Evolutionary conservation across 1,140 invertebrate species (phyloP), one percentile per base, ranked within the genome.

Genomic region (Calliopsis andreniformis): DNA sequence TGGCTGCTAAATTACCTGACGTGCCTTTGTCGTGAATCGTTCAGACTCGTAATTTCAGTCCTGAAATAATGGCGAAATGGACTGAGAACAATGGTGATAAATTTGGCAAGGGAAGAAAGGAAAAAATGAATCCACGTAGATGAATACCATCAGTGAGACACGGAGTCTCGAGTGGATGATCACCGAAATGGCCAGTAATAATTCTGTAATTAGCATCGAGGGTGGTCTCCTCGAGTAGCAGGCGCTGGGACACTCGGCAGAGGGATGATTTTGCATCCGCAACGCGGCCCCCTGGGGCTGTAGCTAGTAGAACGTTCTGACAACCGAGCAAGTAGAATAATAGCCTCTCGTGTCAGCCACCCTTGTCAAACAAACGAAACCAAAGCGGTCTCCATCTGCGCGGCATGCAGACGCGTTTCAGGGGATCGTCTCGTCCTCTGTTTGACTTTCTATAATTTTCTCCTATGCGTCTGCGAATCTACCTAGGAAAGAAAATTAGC

Each of bases 151-250:
- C n/a, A n/a, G n/a, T n/a, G n/a, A n/a, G n/a, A n/a, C n/a, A 39
- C 42, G 62, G 18, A 39, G 30, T n/a, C 8, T 10, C 35, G 12
- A n/a, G 30, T 39, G 30, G 18, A 51, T 58, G 71, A 67, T 75
- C 62, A 75, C 16, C 28, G 71, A 47, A 75, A 75, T 67, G 71
- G 42, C 30, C 56, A 30, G 42, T 75, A 75, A 75, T 75, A 75
- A 75, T 67, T 75, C 30, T 39, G 62, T 56, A 75, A 75, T 75
- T 75, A 75, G 39, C 35, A 66, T 56, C 55, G 30, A n/a, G 35
- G 59, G 32, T 18, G 20, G 8, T 45, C 18, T 35, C 42, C 39
- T 23, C 12, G 3, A 23, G n/a, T 30, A n/a, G 51, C 28, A 20
- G 32, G 32, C n/a, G 25, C 6, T 8, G 23, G 49, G 20, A 28